Conservation (phyloP, 1,140 invertebrate species). For the Apis laboriosa region DNA sequence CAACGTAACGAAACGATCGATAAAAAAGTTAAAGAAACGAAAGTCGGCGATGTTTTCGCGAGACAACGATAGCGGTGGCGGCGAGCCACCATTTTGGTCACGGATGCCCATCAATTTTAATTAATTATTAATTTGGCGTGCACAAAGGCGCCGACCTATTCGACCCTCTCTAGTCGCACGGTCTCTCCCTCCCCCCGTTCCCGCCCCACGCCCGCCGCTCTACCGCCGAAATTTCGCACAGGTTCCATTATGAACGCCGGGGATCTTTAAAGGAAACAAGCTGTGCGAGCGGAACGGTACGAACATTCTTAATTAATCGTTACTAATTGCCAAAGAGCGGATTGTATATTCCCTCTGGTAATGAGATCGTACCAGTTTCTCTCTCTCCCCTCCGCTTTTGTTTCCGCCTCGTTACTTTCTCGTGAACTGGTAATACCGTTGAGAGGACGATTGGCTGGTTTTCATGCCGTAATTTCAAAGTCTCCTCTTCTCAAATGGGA, state of each 20-base stretch:
- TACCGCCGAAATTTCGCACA: slow-evolving; percentile 5
- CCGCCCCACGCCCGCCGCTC: background rate
- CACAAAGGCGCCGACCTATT: slow-evolving; percentile 61
- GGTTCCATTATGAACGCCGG: slow-evolving; percentile 13
- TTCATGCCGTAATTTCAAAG: background rate
- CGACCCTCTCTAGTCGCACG: slow-evolving; percentile 7
- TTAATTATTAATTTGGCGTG: slow-evolving; percentile 68
- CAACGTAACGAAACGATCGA: background rate
- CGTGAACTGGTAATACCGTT: background rate
- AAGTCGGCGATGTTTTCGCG: background rate
- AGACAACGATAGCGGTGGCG: background rate
- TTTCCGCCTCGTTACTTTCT: background rate
- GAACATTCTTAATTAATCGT: slow-evolving; percentile 28
- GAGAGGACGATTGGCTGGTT: background rate
- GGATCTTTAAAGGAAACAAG: background rate
- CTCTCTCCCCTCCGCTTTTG: background rate
- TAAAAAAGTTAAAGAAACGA: background rate
- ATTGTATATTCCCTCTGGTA: background rate
- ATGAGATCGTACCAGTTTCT: background rate
- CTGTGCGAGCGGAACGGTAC: background rate
- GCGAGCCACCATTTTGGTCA: background rate
- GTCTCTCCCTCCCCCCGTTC: background rate
- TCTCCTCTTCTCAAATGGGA: background rate
- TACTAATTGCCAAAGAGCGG: background rate
- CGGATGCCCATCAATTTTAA: slow-evolving; percentile 66